phyloP scores from a whole-genome alignment of 2,888 invertebrate species.

The Lumbricus terrestris region DNA sequence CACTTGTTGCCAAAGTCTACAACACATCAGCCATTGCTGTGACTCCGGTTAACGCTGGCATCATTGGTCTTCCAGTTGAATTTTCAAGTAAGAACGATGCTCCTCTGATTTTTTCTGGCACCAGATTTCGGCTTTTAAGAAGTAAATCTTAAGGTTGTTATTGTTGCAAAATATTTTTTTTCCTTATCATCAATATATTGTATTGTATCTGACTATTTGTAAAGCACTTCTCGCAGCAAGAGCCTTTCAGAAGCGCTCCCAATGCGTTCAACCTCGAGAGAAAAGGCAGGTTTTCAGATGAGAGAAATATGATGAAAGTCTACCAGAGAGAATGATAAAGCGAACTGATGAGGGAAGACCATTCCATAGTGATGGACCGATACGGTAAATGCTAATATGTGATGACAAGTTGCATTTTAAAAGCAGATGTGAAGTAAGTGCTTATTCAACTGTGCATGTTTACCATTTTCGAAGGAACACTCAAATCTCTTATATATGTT shows the following conservation, averaged over 20 bases:
- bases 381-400: too few species aligned
- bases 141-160: not conserved
- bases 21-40: conserved; percentile 69
- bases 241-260: too few species aligned
- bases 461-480: not conserved
- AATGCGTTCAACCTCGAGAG: too few species aligned
- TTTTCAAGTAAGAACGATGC: conserved; percentile 78
- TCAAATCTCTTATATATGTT: not conserved
- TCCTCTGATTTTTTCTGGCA: not conserved
- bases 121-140: not conserved
- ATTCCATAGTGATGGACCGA: too few species aligned
- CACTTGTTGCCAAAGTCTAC: conserved; percentile 88
- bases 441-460: not conserved
- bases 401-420: not conserved
- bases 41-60: conserved; percentile 82
- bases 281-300: too few species aligned
- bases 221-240: too few species aligned
- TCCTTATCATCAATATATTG: too few species aligned
- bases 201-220: too few species aligned
- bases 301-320: too few species aligned
- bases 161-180: not conserved
- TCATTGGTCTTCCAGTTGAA: conserved; percentile 86
- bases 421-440: not conserved
- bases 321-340: too few species aligned
- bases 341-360: too few species aligned